Percentiles rank a stretch among this genome's conserved stretches.
These are phyloP conservation scores for Megalurothrips usitatus DNA, from an alignment of 2,888 invertebrate species.

Conservation along the genomic window DNA sequence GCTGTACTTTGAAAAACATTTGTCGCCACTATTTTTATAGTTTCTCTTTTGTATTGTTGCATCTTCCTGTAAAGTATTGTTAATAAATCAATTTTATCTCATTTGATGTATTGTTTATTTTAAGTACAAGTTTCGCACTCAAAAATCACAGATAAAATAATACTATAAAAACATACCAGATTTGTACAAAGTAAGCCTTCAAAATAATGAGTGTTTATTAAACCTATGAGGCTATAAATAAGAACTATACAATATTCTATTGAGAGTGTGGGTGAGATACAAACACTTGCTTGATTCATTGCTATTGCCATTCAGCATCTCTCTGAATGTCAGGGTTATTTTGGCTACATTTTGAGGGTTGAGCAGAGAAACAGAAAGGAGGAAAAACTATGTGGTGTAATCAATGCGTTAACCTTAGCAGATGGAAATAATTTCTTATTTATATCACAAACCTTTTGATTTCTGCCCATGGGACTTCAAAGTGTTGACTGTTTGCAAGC, in stretches of 20 bases:
- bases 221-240: neutral
- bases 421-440: neutral
- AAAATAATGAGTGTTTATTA: slow-evolving; percentile 13
- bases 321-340: no score
- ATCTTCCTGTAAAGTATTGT: neutral
- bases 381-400: neutral
- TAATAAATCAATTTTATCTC: neutral
- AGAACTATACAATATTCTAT: neutral
- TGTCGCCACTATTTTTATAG: neutral
- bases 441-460: slow-evolving; percentile 25
- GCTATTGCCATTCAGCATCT: no score
- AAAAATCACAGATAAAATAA: slow-evolving; percentile 27
- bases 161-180: slow-evolving; percentile 26
- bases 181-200: slow-evolving; percentile 17
- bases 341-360: no score
- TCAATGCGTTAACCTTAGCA: neutral
- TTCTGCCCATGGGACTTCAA: slow-evolving; percentile 3
- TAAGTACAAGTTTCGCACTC: slow-evolving; percentile 7
- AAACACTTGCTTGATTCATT: neutral
- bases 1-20: neutral
- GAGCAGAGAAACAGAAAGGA: no score
- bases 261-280: neutral
- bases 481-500: neutral
- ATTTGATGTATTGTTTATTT: slow-evolving; percentile 14
- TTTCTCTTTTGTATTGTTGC: no score